These are phyloP conservation scores for Cololabis saira DNA, from an alignment of 2,113 vertebrate species.

Conservation along the genomic window DNA sequence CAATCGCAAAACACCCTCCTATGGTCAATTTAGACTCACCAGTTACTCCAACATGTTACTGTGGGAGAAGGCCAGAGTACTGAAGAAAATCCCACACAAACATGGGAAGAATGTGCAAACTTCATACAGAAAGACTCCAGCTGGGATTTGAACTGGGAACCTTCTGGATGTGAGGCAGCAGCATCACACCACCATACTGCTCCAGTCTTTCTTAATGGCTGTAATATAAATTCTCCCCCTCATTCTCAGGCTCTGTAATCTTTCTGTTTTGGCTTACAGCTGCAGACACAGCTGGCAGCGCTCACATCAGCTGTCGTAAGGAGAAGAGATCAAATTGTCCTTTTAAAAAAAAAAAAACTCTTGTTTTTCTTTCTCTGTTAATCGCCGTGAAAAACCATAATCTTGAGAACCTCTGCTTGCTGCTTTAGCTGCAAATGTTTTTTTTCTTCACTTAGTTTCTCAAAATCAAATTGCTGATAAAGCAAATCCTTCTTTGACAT, in stretches of 20 bases:
- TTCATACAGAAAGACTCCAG: too few relatives aligned
- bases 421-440: background rate
- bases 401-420: background rate
- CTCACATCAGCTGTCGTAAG: conserved; percentile 67
- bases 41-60: too few relatives aligned
- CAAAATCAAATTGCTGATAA: background rate
- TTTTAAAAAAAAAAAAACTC: background rate
- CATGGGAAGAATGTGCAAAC: too few relatives aligned
- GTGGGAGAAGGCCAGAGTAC: too few relatives aligned
- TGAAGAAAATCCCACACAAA: too few relatives aligned
- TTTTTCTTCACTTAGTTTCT: background rate
- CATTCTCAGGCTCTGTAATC: conserved; percentile 72
- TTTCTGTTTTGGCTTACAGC: conserved; percentile 56
- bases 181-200: too few relatives aligned
- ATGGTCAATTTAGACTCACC: too few relatives aligned
- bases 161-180: too few relatives aligned
- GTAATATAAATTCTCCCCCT: conserved; percentile 53
- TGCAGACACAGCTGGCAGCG: conserved; percentile 73
- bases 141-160: too few relatives aligned
- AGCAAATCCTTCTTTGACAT: background rate
- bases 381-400: background rate
- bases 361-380: background rate
- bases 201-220: conserved; percentile 47
- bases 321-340: conserved; percentile 54
- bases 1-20: too few relatives aligned